A percentile compares a stretch with the other conserved stretches of the same genome.
Evolutionary conservation across 2,888 invertebrate species (phyloP).

Genomic region (Elegia similella): DNA sequence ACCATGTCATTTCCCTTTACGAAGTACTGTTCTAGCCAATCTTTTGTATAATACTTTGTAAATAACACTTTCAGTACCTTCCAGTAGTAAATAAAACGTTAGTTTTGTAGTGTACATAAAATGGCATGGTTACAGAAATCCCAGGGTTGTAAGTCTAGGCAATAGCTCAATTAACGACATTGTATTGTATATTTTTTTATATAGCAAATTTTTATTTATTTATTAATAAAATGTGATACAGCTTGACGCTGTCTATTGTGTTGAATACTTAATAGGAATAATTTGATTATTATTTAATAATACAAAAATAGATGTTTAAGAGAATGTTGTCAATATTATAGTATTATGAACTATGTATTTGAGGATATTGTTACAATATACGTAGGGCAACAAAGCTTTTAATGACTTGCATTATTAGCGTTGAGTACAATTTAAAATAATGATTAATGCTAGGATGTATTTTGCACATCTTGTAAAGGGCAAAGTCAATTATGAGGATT

Average conservation of each 20-base stretch:
- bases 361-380: slow-evolving; percentile 56
- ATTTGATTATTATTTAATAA: slow-evolving; percentile 58
- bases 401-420: slow-evolving; percentile 36
- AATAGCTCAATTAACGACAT: slow-evolving; percentile 71
- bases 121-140: slow-evolving; percentile 75
- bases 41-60: slow-evolving; percentile 54
- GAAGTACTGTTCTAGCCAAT: slow-evolving; percentile 33
- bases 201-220: slow-evolving; percentile 62
- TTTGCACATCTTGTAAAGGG: slow-evolving; percentile 45
- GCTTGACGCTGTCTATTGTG: slow-evolving; percentile 65
- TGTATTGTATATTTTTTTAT: slow-evolving; percentile 61
- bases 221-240: slow-evolving; percentile 66
- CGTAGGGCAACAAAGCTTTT: slow-evolving; percentile 46
- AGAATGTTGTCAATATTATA: slow-evolving; percentile 60
- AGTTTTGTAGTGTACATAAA: slow-evolving; percentile 36
- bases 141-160: slow-evolving; percentile 77
- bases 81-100: slow-evolving; percentile 36
- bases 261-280: slow-evolving; percentile 56
- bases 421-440: slow-evolving; percentile 52
- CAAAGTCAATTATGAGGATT: slow-evolving; percentile 45
- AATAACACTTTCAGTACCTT: slow-evolving; percentile 52
- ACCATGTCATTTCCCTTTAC: slow-evolving; percentile 64
- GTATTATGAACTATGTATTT: slow-evolving; percentile 51
- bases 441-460: slow-evolving; percentile 35
- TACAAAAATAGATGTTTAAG: slow-evolving; percentile 52